These are phyloP conservation scores for Limenitis camilla DNA, from an alignment of 2,888 invertebrate genomes.

Conservation along the genomic window DNA sequence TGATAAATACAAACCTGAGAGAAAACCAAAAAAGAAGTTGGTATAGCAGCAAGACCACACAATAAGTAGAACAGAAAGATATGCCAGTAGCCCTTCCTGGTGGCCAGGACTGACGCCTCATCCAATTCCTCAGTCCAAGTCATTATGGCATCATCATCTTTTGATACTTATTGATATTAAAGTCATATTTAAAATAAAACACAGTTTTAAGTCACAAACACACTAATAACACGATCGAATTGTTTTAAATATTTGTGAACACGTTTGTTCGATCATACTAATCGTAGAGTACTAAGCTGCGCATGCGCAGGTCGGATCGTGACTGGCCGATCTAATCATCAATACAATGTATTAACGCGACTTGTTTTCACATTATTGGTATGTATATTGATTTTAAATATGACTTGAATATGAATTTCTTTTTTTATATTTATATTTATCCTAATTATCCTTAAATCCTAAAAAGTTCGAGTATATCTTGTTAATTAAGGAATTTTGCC, in stretches of 20 bases:
- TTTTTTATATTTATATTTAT: no score
- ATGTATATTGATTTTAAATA: not conserved
- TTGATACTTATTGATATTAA: no score
- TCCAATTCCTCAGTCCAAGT: constrained; percentile 70
- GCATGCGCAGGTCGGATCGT: constrained; percentile 14
- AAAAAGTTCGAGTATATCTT: no score
- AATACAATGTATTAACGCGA: not conserved
- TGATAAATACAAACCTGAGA: constrained; percentile 71
- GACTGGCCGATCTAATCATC: constrained; percentile 5
- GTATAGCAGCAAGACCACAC: constrained; percentile 78
- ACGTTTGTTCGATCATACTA: constrained; percentile 4
- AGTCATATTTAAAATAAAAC: no score
- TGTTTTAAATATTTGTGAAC: not conserved
- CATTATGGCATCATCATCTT: constrained; percentile 8
- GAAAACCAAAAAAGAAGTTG: constrained; percentile 79
- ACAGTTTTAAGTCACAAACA: no score
- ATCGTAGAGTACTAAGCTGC: constrained; percentile 14
- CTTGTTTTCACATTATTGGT: not conserved
- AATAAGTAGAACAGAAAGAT: constrained; percentile 76
- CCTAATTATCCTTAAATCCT: no score
- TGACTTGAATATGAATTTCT: no score
- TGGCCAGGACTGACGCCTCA: constrained; percentile 75
- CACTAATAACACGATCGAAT: no score
- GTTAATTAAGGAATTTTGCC: no score
- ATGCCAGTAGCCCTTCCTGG: constrained; percentile 78